phyloP scores from a whole-genome alignment of 2,888 invertebrate species.

The Spicauda simplicius region DNA sequence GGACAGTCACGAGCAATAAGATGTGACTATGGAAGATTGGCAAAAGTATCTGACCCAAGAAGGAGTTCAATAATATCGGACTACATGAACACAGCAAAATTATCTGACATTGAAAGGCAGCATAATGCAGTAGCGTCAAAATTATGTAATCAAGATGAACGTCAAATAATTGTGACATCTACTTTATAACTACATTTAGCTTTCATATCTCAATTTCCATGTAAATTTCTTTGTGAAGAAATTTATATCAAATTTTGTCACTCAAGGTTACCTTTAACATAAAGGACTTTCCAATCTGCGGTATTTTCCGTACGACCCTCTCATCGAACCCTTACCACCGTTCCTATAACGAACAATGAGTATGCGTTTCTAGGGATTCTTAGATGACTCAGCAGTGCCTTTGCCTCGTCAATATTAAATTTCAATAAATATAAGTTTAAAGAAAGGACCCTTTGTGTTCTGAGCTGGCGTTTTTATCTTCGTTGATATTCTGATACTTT shows the following conservation, averaged over 20 bases:
- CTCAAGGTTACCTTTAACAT: not conserved
- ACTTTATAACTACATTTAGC: too few species aligned
- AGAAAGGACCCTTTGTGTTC: not conserved
- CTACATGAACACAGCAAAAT: too few species aligned
- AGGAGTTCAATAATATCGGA: too few species aligned
- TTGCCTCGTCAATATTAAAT: constrained; percentile 21
- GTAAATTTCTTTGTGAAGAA: not conserved
- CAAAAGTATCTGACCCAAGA: too few species aligned
- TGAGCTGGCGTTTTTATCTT: not conserved
- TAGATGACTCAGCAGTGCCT: constrained; percentile 27
- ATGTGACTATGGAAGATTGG: too few species aligned
- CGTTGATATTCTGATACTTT: not conserved
- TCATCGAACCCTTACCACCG: not conserved
- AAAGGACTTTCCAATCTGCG: constrained; percentile 11
- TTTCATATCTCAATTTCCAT: not conserved
- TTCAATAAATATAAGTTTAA: constrained; percentile 2
- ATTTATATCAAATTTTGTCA: not conserved
- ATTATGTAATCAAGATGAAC: too few species aligned
- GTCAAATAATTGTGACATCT: too few species aligned
- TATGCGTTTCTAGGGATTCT: constrained; percentile 24
- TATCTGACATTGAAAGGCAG: too few species aligned
- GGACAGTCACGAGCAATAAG: too few species aligned
- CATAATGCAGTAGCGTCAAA: too few species aligned
- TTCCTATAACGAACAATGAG: constrained; percentile 26
- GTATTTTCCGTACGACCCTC: constrained; percentile 3